phyloP scores from a whole-genome alignment of 35 echinoderm and acorn worm species.

The Lytechinus pictus region DNA sequence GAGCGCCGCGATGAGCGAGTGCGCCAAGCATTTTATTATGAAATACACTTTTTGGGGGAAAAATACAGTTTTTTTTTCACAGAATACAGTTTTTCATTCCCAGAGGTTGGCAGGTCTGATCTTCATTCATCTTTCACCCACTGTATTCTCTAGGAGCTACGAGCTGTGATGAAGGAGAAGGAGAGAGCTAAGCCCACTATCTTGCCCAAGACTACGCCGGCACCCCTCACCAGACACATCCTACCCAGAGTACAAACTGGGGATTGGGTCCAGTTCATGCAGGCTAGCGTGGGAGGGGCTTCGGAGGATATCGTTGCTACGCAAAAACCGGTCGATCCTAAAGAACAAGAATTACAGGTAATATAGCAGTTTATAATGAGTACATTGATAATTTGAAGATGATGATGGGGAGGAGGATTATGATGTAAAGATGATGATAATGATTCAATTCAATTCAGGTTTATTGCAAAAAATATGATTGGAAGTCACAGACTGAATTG shows the following conservation, averaged over 20 bases:
- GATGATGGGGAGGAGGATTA: too few relatives aligned
- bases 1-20: too few relatives aligned
- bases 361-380: not conserved
- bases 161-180: slow-evolving; percentile 16
- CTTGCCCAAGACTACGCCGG: slow-evolving; percentile 9
- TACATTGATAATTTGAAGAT: not conserved
- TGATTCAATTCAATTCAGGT: too few relatives aligned
- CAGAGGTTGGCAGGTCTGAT: too few relatives aligned
- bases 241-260: slow-evolving; percentile 60
- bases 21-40: too few relatives aligned
- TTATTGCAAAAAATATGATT: too few relatives aligned
- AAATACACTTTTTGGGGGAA: too few relatives aligned
- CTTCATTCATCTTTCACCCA: not conserved
- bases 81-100: too few relatives aligned
- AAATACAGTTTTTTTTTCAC: too few relatives aligned
- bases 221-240: slow-evolving; percentile 8
- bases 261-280: slow-evolving; percentile 39
- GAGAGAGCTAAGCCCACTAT: slow-evolving; percentile 51
- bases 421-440: too few relatives aligned
- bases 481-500: too few relatives aligned
- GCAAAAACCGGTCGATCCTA: slow-evolving; percentile 66
- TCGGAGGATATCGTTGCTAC: slow-evolving; percentile 56
- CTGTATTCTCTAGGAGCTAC: slow-evolving; percentile 56
- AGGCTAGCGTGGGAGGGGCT: not conserved
- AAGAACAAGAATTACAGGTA: slow-evolving; percentile 79